Base-by-base conservation (phyloP, 2,797 vertebrate species). In the Zenarchopterus dispar region DNA sequence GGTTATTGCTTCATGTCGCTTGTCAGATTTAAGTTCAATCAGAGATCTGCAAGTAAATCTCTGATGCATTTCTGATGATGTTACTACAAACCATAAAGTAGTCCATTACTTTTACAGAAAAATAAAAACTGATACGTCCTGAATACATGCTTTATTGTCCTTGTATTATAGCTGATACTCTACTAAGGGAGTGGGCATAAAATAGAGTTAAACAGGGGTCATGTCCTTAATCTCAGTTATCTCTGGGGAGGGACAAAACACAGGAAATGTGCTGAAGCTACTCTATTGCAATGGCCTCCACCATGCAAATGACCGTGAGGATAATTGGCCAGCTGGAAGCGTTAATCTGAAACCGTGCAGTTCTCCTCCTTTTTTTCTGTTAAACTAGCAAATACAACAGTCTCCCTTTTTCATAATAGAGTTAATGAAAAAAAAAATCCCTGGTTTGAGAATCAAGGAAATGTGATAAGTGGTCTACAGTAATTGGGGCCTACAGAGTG, bases 401-500 rank as follows among this genome's bases (percentile, higher is more conserved):
- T 16, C 16, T 15, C 31, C 22, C 60, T 11, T 28, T 63, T 85
- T 80, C 75, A 68, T 88, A 73, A 77, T 63, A 50, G 53, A 78
- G 78, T 85, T 84, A 85, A 88, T 80, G 55, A 73, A 47, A 72
- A 82, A 74, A 63, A 78, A 79, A 78, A n/a, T 67, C 47, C 71
- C 64, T 62, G 72, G 63, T 89, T 85, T 75, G 71, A 78, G 76
- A 82, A 85, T 88, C 74, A 81, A 82, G 53, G 56, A 74, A 84
- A 82, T 84, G 75, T 80, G 81, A 89, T 81, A 71, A 78, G 81
- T 72, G 62, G 81, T 82, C 72, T 64, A 45, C 62, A 68, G 82
- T 88, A 90, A 90, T 90, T 87, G 86, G 85, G 56, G 56, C 61
- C 74, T 72, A 76, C 80, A 71, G 62, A 78, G 71, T 76, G 80